Evolutionary conservation across 2,888 invertebrate species (phyloP).

Genomic region (Apamea sordens): DNA sequence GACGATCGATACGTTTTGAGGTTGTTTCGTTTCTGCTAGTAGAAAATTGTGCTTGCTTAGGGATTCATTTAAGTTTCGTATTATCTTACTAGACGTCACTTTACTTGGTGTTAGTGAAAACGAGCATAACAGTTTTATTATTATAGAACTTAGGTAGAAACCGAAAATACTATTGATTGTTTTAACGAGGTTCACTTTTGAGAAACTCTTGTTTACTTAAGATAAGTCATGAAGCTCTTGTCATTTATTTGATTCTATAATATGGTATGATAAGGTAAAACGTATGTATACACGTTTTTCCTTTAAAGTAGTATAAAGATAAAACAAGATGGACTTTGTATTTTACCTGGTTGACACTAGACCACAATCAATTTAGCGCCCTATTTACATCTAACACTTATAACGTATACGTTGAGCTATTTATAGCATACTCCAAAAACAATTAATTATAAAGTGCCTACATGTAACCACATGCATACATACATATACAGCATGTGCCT

Average conservation of each 20-base stretch:
- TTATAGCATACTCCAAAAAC: constrained; percentile 14
- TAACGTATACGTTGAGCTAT: constrained; percentile 12
- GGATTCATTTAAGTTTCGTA: neutral
- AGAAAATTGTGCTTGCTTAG: constrained; percentile 13
- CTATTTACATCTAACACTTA: neutral
- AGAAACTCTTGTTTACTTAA: neutral
- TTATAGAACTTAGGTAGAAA: neutral
- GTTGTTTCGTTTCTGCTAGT: constrained; percentile 18
- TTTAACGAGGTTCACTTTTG: neutral
- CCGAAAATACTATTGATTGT: neutral
- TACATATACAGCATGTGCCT: constrained; percentile 21
- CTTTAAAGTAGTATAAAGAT: no score
- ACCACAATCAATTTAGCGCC: neutral
- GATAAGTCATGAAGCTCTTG: neutral
- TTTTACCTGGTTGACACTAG: neutral
- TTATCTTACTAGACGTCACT: neutral
- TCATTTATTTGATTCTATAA: neutral
- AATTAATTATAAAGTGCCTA: constrained; percentile 46
- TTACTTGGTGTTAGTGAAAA: neutral
- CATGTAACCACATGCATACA: constrained; percentile 17
- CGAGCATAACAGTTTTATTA: neutral
- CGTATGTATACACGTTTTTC: neutral
- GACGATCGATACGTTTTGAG: constrained; percentile 55
- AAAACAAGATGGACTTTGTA: neutral
- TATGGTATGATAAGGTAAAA: neutral